Base-by-base conservation (phyloP, 2,797 vertebrate species). In the Pachyuromys duprasi region DNA sequence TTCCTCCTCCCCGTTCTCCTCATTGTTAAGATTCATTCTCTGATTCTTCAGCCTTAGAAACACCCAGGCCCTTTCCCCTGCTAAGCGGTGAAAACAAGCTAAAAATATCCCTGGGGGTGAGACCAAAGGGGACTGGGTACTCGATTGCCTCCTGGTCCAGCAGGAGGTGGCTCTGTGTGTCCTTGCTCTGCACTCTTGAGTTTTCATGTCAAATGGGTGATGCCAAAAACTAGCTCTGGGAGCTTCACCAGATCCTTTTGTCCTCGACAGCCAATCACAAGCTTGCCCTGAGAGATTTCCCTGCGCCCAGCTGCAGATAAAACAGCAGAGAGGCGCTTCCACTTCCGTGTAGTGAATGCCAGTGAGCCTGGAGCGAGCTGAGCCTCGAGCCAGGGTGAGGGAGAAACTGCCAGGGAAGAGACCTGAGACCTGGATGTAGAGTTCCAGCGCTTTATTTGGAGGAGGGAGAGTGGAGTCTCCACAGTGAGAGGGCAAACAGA, bases 31-130 rank as follows among this genome's bases (percentile, higher is more conserved):
- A 53, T 2, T 60, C 31, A 72, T 49, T 49, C 49, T 49, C 22
- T 18, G 3, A 33, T 20, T 86, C 17, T 74, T 69, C 39, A 24
- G 39, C 36, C 39, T 83, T 26, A 84, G 18, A 72, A 65, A 55
- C n/a, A 39, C 70, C 26, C 22, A 36, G 55, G 57, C 17, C 76
- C 76, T 33, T 89, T 88, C n/a, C 75, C 60, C 78, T 67, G 18
- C 87, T 86, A 72, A 86, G 69, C 76, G 74, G 39, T 69, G 8
- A 86, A 86, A 60, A 67, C 28, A 75, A 49, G 75, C 39, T 33
- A 53, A 33, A 70, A 60, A 36, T 24, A 13, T n/a, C 57, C 49
- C 33, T 45, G 18, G 39, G 9, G 49, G 60, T 65, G 67, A 74
- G 76, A 53, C 53, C 28, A 13, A 53, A 45, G 84, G 62, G 36